These are phyloP conservation scores for Chrysochloris asiatica DNA, from an alignment of 2,113 vertebrate genomes.

Conservation along the genomic window DNA sequence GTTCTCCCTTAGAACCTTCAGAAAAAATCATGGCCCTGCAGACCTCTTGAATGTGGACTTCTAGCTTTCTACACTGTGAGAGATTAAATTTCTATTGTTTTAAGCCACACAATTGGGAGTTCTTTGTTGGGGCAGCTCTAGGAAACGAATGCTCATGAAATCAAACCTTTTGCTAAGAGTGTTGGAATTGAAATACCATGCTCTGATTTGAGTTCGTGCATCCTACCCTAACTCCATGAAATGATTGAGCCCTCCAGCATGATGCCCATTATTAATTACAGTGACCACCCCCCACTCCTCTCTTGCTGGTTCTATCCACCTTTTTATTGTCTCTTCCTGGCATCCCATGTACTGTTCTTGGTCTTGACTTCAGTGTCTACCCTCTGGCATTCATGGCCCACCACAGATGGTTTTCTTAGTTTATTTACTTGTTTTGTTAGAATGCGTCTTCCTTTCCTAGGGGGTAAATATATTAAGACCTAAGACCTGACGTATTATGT, in stretches of 20 bases:
- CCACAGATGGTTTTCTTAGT: no score
- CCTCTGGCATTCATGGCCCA: not conserved
- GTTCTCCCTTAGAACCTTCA: no score
- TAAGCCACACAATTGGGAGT: no score
- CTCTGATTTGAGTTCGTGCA: not conserved
- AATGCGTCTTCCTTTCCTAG: not conserved
- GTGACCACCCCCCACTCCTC: not conserved
- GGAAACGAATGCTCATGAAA: no score
- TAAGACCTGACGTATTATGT: not conserved
- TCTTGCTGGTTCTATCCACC: not conserved
- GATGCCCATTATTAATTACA: accelerated
- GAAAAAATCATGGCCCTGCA: no score
- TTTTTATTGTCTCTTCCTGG: not conserved
- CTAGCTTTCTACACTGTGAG: no score
- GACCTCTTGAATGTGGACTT: no score
- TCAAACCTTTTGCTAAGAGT: no score
- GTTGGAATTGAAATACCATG: not conserved
- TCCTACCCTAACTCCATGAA: not conserved
- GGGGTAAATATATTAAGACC: not conserved
- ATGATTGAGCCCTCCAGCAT: accelerated
- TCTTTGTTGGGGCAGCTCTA: no score
- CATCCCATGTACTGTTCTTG: no score
- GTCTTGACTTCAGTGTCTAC: no score
- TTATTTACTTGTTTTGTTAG: not conserved
- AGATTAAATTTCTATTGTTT: no score